phyloP scores from a whole-genome alignment of 2,797 vertebrate genomes.

The Sibirionetta formosa region DNA sequence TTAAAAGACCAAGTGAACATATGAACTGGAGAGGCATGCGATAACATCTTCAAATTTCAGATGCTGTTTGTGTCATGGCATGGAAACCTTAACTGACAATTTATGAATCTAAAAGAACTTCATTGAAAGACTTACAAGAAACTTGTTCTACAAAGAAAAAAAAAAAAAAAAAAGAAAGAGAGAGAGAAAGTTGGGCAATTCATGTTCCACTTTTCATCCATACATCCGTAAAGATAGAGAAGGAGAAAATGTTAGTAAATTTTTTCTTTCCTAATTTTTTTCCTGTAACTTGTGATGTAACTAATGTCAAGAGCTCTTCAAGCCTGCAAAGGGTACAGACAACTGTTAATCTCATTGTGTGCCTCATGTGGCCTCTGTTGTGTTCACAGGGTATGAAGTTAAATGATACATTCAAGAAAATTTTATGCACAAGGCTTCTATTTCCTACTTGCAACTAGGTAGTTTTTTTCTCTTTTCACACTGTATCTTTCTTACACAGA shows the following conservation, averaged over 20 bases:
- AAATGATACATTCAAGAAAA: background rate
- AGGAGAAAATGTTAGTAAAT: background rate
- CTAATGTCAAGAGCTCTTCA: background rate
- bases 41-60: background rate
- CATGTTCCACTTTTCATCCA: background rate
- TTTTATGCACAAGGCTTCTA: background rate
- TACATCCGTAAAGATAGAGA: background rate
- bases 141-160: background rate
- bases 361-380: background rate
- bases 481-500: background rate
- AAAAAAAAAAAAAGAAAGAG: no score
- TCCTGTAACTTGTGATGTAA: background rate
- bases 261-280: background rate
- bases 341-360: background rate
- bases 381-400: background rate
- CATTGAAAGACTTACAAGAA: background rate
- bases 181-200: background rate
- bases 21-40: rapidly evolving
- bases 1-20: background rate
- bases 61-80: background rate
- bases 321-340: background rate
- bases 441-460: background rate
- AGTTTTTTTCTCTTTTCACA: background rate
- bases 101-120: background rate
- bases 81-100: background rate